Evolutionary conservation across 2,113 vertebrate genomes (phyloP).

Genomic region (Pelusios castaneus): DNA sequence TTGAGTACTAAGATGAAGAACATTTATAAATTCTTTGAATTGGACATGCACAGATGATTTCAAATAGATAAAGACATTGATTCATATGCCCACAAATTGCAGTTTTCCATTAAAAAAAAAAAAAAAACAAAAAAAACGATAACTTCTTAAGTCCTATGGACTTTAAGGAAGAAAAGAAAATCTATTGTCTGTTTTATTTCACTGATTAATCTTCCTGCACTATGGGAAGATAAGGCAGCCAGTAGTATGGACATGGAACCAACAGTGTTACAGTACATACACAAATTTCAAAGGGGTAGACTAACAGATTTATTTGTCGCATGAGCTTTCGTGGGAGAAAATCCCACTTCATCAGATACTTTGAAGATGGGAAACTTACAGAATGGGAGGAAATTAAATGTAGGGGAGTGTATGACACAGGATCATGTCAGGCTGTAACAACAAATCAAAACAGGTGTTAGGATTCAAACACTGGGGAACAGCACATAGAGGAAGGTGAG

Average conservation of each 20-base stretch:
- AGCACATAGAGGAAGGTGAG: too few relatives aligned
- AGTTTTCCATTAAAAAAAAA: too few relatives aligned
- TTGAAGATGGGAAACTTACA: too few relatives aligned
- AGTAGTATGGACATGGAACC: background rate
- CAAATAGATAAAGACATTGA: slow-evolving; percentile 53
- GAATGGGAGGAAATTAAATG: too few relatives aligned
- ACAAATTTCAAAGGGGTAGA: background rate
- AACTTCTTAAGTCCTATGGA: background rate
- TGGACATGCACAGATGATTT: slow-evolving; percentile 60
- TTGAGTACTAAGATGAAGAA: slow-evolving; percentile 38
- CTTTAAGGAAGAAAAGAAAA: background rate
- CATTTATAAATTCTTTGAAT: slow-evolving; percentile 51
- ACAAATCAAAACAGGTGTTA: too few relatives aligned
- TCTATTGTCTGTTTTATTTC: slow-evolving; percentile 24
- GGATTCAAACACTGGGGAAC: too few relatives aligned
- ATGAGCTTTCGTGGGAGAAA: too few relatives aligned
- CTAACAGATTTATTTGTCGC: too few relatives aligned
- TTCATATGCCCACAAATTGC: background rate
- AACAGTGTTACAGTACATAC: accelerated
- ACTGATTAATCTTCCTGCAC: slow-evolving; percentile 26
- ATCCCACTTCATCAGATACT: too few relatives aligned
- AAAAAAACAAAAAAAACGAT: too few relatives aligned
- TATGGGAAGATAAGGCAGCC: background rate
- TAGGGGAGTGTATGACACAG: too few relatives aligned
- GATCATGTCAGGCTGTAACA: too few relatives aligned